phyloP scores from a whole-genome alignment of 2,113 vertebrate species.

The Phalacrocorax aristotelis region DNA sequence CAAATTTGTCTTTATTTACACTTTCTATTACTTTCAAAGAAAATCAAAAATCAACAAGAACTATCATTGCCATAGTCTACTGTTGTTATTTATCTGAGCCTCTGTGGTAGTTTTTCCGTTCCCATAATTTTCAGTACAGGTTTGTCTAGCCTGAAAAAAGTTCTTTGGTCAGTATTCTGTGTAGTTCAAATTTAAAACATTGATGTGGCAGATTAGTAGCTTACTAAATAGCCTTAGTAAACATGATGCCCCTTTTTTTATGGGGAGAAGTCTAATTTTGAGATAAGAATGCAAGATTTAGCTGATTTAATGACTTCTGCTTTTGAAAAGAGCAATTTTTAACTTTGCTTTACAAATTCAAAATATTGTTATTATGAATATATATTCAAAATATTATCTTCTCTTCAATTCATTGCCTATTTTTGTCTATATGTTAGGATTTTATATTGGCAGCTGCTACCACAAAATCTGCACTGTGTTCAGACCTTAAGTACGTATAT shows the following conservation, averaged over 20 bases:
- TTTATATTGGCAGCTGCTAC: background rate
- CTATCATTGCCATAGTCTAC: background rate
- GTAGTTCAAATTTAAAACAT: background rate
- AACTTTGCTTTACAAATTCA: background rate
- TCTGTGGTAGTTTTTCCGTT: background rate
- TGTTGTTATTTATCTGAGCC: background rate
- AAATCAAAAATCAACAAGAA: background rate
- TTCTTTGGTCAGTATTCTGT: background rate
- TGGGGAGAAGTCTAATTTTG: background rate
- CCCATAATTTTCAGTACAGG: background rate
- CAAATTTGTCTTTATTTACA: background rate
- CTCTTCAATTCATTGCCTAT: background rate
- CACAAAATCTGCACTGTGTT: background rate
- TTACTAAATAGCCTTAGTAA: background rate
- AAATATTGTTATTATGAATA: background rate
- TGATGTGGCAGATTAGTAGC: background rate
- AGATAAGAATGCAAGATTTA: background rate
- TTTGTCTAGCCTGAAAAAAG: background rate
- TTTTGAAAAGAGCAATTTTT: background rate
- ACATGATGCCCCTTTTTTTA: background rate
- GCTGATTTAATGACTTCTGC: background rate
- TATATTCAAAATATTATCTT: background rate
- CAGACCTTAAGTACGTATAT: background rate
- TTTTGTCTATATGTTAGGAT: background rate
- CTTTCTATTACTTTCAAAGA: background rate